Percentiles rank a stretch among this genome's conserved stretches.
Conservation (phyloP, 2,113 vertebrate species). For the Numida meleagris region DNA sequence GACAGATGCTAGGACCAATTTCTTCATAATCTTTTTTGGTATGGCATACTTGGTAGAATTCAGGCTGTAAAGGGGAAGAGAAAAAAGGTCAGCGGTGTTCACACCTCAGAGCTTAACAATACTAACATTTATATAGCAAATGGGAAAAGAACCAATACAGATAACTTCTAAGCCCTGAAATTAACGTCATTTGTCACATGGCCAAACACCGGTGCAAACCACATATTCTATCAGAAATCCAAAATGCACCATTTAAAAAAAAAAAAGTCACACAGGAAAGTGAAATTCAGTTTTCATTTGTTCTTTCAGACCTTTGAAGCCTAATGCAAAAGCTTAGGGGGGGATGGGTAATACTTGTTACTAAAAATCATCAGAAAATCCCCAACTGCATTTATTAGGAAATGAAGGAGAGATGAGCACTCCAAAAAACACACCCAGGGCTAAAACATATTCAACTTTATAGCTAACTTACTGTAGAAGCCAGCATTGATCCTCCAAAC, state of each 20-base stretch:
- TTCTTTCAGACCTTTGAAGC: not conserved
- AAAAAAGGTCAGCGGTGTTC: not conserved
- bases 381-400: not conserved
- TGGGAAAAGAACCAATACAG: rapidly evolving
- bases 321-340: not conserved
- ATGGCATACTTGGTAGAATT: constrained; percentile 99
- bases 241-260: not conserved
- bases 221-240: not conserved
- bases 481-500: constrained; percentile 99
- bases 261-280: not conserved
- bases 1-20: constrained; percentile 99
- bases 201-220: not conserved
- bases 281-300: not conserved
- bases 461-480: constrained; percentile 90
- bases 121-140: not conserved
- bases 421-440: not conserved
- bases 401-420: not conserved
- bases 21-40: constrained; percentile 99
- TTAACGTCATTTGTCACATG: rapidly evolving
- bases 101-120: not conserved
- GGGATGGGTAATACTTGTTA: not conserved
- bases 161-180: not conserved
- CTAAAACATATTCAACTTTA: not conserved
- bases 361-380: not conserved
- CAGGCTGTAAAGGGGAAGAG: constrained; percentile 82